Conservation (phyloP, 35 echinoderm and acorn worm species). For the Anneissia japonica region DNA sequence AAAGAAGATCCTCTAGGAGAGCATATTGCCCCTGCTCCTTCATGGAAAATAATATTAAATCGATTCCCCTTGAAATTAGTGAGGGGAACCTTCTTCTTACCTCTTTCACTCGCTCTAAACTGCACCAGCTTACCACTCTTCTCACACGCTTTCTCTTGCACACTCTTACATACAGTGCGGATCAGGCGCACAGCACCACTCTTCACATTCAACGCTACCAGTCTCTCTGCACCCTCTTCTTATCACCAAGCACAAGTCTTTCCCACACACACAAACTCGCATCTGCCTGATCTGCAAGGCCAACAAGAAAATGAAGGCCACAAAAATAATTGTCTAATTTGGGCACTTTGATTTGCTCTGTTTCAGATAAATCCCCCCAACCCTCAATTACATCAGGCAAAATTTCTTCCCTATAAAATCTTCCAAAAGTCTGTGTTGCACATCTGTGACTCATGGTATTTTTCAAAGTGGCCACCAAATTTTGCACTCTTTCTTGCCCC, state of each 20-base stretch:
- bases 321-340: slow-evolving; percentile 65
- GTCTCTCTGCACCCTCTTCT: not conserved
- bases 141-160: slow-evolving; percentile 32
- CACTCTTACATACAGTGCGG: slow-evolving; percentile 34
- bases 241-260: slow-evolving; percentile 19
- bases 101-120: slow-evolving; percentile 17
- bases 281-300: slow-evolving; percentile 33
- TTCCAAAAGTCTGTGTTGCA: slow-evolving; percentile 48
- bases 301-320: slow-evolving; percentile 66
- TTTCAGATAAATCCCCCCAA: slow-evolving; percentile 12
- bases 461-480: slow-evolving; percentile 24
- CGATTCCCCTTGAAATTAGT: slow-evolving; percentile 53
- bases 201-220: not conserved
- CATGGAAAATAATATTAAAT: slow-evolving; percentile 68
- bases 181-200: slow-evolving; percentile 57
- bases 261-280: not conserved
- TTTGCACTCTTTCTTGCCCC: not conserved
- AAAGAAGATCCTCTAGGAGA: slow-evolving; percentile 35
- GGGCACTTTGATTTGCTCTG: slow-evolving; percentile 1
- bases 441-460: slow-evolving; percentile 61
- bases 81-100: slow-evolving; percentile 37
- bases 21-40: slow-evolving; percentile 51
- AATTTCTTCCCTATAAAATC: slow-evolving; percentile 13
- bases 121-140: slow-evolving; percentile 38
- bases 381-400: slow-evolving; percentile 23